Conservation (phyloP, 2,113 vertebrate genomes). For the Rhinolophus sinicus region DNA sequence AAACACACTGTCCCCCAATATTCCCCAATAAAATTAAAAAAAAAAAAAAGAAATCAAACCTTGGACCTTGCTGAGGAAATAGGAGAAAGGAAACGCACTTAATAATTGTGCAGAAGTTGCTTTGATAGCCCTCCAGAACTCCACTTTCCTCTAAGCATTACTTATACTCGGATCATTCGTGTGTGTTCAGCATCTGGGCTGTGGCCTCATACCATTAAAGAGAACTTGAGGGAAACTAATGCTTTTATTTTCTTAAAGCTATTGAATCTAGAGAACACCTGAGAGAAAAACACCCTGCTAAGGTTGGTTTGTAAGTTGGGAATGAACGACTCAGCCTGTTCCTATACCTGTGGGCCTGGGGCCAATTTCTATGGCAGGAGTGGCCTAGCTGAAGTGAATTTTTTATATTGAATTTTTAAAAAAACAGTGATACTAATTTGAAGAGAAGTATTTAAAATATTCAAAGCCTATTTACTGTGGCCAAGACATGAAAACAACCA, state of each 20-base stretch:
- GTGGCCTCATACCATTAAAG: background rate
- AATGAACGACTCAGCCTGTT: background rate
- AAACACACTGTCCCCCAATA: too few relatives aligned
- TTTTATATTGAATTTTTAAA: background rate
- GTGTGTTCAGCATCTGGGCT: background rate
- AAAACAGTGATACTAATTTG: background rate
- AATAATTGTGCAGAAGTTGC: background rate
- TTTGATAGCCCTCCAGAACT: background rate
- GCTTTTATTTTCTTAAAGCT: background rate
- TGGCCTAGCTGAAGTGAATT: background rate
- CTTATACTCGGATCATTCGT: background rate
- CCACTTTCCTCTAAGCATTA: background rate
- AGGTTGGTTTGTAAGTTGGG: background rate
- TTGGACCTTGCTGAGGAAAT: background rate
- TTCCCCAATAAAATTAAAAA: too few relatives aligned
- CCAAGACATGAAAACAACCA: too few relatives aligned
- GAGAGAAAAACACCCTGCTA: background rate
- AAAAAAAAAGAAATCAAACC: background rate
- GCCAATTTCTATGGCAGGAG: background rate
- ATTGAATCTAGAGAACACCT: background rate
- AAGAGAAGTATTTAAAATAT: slow-evolving; percentile 15
- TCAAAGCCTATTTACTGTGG: too few relatives aligned
- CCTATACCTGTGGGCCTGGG: background rate
- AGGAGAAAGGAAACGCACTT: background rate
- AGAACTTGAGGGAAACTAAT: background rate